These are phyloP conservation scores for Leptopilina clavipes DNA, from an alignment of 1,140 invertebrate species.

Conservation along the genomic window DNA sequence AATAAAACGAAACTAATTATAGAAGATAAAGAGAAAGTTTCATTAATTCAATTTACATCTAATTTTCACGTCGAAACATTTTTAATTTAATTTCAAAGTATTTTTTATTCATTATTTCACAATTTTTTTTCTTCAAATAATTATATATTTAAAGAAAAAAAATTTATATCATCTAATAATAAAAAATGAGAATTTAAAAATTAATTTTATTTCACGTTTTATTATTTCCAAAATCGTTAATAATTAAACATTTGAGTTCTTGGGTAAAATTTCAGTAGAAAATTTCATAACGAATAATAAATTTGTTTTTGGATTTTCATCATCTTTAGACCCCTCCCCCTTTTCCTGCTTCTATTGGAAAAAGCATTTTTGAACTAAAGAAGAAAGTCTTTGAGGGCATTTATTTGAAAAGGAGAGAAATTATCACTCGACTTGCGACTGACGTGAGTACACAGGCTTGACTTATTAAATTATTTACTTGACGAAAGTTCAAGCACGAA, in stretches of 20 bases:
- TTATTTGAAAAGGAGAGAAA: slow-evolving; percentile 34
- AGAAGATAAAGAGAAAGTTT: background rate
- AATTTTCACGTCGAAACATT: background rate
- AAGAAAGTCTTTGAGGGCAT: background rate
- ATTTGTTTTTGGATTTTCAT: too few relatives aligned
- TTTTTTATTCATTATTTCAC: too few relatives aligned
- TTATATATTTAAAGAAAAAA: too few relatives aligned
- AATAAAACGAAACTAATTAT: background rate
- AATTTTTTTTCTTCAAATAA: too few relatives aligned
- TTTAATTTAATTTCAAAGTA: background rate
- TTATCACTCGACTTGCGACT: slow-evolving; percentile 25
- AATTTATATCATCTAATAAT: too few relatives aligned
- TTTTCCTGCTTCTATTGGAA: background rate
- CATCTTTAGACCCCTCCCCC: too few relatives aligned
- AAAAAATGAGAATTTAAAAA: too few relatives aligned
- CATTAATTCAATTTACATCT: background rate
- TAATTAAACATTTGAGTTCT: too few relatives aligned
- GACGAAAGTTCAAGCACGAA: slow-evolving; percentile 54
- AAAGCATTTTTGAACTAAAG: background rate
- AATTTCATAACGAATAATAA: too few relatives aligned
- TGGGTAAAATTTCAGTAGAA: too few relatives aligned
- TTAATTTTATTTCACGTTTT: too few relatives aligned
- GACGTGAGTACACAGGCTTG: slow-evolving; percentile 17
- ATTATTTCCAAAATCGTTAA: too few relatives aligned
- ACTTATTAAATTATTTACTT: slow-evolving; percentile 49